Conservation (phyloP, 2,888 invertebrate genomes). For the Eudemis profundana region DNA sequence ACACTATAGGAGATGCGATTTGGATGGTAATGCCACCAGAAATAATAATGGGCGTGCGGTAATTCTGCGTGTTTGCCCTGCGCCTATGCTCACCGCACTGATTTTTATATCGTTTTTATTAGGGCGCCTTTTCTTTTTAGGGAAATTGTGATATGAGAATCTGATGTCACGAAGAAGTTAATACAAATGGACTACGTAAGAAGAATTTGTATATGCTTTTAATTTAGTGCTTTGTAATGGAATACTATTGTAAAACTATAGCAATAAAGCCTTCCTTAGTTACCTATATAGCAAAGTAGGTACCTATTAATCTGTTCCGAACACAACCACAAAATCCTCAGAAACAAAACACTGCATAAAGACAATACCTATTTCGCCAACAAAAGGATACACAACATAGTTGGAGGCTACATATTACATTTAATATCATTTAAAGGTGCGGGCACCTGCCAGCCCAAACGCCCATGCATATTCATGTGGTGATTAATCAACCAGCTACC, state of each 20-base stretch:
- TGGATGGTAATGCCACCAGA: slow-evolving; percentile 82
- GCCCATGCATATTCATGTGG: slow-evolving; percentile 82
- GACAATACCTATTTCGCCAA: slow-evolving; percentile 39
- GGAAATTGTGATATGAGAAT: neutral
- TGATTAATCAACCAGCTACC: slow-evolving; percentile 78
- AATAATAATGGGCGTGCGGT: slow-evolving; percentile 78
- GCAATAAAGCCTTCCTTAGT: no score
- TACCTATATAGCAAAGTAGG: neutral
- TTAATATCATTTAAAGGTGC: slow-evolving; percentile 78
- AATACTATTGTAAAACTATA: no score
- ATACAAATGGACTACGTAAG: no score
- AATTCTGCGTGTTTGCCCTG: slow-evolving; percentile 69
- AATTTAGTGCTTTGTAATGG: no score
- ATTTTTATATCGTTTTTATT: slow-evolving; percentile 51
- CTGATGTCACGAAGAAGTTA: neutral
- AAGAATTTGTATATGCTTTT: no score
- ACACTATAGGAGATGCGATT: slow-evolving; percentile 83
- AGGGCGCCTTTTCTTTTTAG: slow-evolving; percentile 19
- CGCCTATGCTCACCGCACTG: slow-evolving; percentile 50
- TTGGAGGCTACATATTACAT: slow-evolving; percentile 70
- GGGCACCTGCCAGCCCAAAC: slow-evolving; percentile 72
- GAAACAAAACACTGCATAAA: slow-evolving; percentile 13
- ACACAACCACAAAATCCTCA: neutral
- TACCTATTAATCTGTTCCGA: neutral
- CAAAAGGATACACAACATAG: slow-evolving; percentile 28